Evolutionary conservation across 2,888 invertebrate species (phyloP).

Genomic region (Cyaniris semiargus): DNA sequence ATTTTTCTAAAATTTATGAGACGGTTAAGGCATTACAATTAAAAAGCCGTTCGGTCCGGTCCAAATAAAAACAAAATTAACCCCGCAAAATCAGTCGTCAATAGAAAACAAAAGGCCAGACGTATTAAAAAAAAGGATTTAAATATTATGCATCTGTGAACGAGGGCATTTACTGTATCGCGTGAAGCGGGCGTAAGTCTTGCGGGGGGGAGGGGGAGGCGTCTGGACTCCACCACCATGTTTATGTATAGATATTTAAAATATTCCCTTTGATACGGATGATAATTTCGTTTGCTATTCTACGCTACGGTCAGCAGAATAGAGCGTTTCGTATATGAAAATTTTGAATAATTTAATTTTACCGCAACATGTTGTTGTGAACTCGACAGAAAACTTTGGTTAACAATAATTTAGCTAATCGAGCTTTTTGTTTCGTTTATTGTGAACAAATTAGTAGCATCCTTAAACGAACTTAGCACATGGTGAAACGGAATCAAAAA

Average conservation of each 20-base stretch:
- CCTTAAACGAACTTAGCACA: background rate
- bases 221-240: constrained; percentile 70
- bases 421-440: background rate
- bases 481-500: background rate
- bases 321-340: constrained; percentile 14
- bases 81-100: constrained; percentile 46
- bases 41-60: constrained; percentile 14
- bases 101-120: constrained; percentile 68
- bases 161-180: constrained; percentile 67
- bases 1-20: constrained; percentile 22
- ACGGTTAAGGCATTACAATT: constrained; percentile 20
- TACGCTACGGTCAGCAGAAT: constrained; percentile 62
- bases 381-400: background rate
- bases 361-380: background rate
- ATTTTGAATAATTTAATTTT: background rate
- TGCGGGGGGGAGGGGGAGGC: constrained; percentile 60
- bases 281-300: constrained; percentile 74
- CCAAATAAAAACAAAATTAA: constrained; percentile 35
- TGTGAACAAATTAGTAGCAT: background rate
- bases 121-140: constrained; percentile 62
- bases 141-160: constrained; percentile 71
- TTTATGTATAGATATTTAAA: constrained; percentile 76
- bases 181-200: constrained; percentile 70
- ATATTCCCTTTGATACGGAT: constrained; percentile 80
- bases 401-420: background rate